Evolutionary conservation across 37 sponge, comb jelly and placozoan species (phyloP), one percentile per base, ranked within the genome.

Genomic region (Haliclona indistincta): DNA sequence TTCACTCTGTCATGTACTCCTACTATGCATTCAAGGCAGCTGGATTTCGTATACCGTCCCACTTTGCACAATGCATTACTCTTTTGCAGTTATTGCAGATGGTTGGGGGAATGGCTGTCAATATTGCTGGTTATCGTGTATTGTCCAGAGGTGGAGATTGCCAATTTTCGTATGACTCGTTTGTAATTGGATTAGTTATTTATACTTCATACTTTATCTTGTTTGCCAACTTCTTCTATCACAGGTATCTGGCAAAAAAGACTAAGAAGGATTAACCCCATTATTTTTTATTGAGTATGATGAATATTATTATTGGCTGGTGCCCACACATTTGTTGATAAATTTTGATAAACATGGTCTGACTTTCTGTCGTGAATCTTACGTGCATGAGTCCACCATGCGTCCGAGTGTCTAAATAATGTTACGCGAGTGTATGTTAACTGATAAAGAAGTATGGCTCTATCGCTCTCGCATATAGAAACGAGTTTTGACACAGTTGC

Each of bases 1-100:
- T 92, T 20, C 93, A 92, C 61, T 70, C 85, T 10, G 28, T 92
- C 25, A 92, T 92, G 93, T 92, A 92, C 71, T 60, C 88, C 25
- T 88, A 92, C 66, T 92, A 88, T 67, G 58, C 84, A n/a, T 2
- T 92, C 42, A 64, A 75, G 61, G 71, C 93, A 25, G 11, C 7
- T 58, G 60, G 60, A n/a, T n/a, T 58, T 20, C 13, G 28, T 8
- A 23, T 68, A 13, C 68, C 43, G 2, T 17, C 68, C 34, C 22
- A n/a, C 43, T n/a, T 42, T 28, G 68, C 60, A 28, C n/a, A 11
- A 36, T 28, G 38, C 26, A 37, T 85, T 13, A 85, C 86, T 15
- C 25, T 40, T 2, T 52, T 85, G 3, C 86, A 85, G 44, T 37
- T 81, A 6, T 11, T 28, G 4, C 81, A 80, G 40, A 81, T 87